Evolutionary conservation across 2,113 vertebrate genomes (phyloP).

Genomic region (Gallinago paraguaiae): DNA sequence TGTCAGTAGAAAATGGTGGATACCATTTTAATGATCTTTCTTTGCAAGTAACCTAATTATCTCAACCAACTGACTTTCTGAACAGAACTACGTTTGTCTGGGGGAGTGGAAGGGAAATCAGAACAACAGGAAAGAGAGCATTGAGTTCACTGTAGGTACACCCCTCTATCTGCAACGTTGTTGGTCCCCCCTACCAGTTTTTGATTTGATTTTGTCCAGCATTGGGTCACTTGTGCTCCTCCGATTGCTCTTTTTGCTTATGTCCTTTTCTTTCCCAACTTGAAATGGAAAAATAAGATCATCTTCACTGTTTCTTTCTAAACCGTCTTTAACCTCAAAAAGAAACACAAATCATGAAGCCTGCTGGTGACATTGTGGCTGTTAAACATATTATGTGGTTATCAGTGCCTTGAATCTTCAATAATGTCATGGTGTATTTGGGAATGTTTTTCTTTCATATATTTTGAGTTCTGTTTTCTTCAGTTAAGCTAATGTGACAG

Average conservation of each 20-base stretch:
- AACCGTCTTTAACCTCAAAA: not conserved
- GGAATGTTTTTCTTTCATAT: not conserved
- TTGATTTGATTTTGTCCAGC: not conserved
- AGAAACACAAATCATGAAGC: not conserved
- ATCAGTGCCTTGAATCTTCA: not conserved
- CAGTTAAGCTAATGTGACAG: not conserved
- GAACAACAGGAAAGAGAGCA: not conserved
- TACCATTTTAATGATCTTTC: not conserved
- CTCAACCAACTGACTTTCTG: not conserved
- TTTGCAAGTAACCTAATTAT: conserved; percentile 5
- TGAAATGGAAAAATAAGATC: not conserved
- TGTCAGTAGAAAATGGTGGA: not conserved
- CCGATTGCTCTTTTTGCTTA: not conserved
- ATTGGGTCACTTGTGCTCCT: accelerated
- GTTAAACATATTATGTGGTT: not conserved
- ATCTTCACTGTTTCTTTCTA: not conserved
- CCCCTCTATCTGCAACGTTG: not conserved
- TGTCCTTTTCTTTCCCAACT: not conserved
- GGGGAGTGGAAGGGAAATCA: not conserved
- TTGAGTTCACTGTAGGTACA: not conserved
- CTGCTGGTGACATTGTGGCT: not conserved
- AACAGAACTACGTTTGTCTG: not conserved
- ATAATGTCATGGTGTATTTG: not conserved
- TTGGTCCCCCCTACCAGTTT: accelerated
- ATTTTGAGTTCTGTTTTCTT: not conserved